phyloP scores from a whole-genome alignment of 2,888 invertebrate species.

The Heteromyza rotundicornis region DNA sequence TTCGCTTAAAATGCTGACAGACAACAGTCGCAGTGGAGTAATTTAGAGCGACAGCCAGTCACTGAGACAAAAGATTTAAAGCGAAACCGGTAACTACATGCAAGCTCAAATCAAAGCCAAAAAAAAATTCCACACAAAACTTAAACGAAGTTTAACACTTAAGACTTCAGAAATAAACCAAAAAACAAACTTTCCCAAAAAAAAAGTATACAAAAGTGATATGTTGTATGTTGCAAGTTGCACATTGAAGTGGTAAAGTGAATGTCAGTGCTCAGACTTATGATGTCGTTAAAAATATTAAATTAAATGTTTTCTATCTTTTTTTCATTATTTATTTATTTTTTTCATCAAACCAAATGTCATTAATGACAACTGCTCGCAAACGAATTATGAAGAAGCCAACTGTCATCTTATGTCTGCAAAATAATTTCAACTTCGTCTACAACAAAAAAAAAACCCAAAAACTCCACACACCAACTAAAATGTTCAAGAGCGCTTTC shows the following conservation, averaged over 20 bases:
- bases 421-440: constrained; percentile 12
- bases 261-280: too few relatives aligned
- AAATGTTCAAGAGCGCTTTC: not conserved
- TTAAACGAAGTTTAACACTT: constrained; percentile 4
- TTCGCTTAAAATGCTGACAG: too few relatives aligned
- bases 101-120: constrained; percentile 36
- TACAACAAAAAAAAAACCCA: not conserved
- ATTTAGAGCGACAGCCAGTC: too few relatives aligned
- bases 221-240: too few relatives aligned
- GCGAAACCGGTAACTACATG: constrained; percentile 26
- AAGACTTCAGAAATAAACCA: too few relatives aligned
- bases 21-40: too few relatives aligned
- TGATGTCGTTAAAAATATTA: too few relatives aligned
- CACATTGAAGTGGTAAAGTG: too few relatives aligned
- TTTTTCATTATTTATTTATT: too few relatives aligned
- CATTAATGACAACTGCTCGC: constrained; percentile 13
- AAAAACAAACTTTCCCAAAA: too few relatives aligned
- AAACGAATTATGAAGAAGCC: not conserved
- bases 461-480: not conserved
- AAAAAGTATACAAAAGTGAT: too few relatives aligned
- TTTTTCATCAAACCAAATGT: not conserved
- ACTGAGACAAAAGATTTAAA: too few relatives aligned
- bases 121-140: constrained; percentile 9
- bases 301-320: not conserved
- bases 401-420: not conserved